Percentiles rank a stretch among this genome's conserved stretches.
Evolutionary conservation across 2,888 invertebrate genomes (phyloP).

Genomic region (Tinea semifulvella): DNA sequence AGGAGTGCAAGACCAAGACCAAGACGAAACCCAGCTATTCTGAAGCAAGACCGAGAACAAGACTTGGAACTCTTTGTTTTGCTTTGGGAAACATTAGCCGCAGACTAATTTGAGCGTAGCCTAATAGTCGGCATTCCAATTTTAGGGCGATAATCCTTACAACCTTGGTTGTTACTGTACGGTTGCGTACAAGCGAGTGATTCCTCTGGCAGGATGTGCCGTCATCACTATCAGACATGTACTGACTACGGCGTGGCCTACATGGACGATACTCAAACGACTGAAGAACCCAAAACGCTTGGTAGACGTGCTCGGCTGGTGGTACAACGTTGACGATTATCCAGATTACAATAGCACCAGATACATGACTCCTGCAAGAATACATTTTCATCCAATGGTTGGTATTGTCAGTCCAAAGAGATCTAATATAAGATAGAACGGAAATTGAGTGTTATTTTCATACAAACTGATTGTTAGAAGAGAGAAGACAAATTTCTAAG

Average conservation of each 20-base stretch:
- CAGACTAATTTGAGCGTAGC: too few relatives aligned
- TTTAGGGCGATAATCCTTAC: constrained; percentile 13
- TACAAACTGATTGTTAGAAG: too few relatives aligned
- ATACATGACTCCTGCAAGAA: constrained; percentile 29
- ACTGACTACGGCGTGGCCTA: constrained; percentile 36
- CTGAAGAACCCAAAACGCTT: constrained; percentile 19
- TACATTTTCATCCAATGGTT: constrained; percentile 35
- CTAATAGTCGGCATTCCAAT: too few relatives aligned
- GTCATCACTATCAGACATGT: constrained; percentile 33
- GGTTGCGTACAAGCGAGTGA: constrained; percentile 27
- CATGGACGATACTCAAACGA: constrained; percentile 27
- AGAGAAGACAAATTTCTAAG: too few relatives aligned
- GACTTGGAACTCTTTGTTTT: neutral
- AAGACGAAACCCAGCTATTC: too few relatives aligned
- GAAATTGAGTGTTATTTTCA: too few relatives aligned
- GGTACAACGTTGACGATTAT: constrained; percentile 29
- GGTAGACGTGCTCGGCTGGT: constrained; percentile 30
- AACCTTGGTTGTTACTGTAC: constrained; percentile 31
- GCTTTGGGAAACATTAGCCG: too few relatives aligned
- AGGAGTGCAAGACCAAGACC: too few relatives aligned
- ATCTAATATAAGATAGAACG: too few relatives aligned
- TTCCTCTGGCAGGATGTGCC: constrained; percentile 29
- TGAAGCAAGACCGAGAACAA: too few relatives aligned
- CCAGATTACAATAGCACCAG: constrained; percentile 25
- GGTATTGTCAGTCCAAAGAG: constrained; percentile 15